Evolutionary conservation across 2,888 invertebrate species (phyloP).

Genomic region (Callimorpha dominula): DNA sequence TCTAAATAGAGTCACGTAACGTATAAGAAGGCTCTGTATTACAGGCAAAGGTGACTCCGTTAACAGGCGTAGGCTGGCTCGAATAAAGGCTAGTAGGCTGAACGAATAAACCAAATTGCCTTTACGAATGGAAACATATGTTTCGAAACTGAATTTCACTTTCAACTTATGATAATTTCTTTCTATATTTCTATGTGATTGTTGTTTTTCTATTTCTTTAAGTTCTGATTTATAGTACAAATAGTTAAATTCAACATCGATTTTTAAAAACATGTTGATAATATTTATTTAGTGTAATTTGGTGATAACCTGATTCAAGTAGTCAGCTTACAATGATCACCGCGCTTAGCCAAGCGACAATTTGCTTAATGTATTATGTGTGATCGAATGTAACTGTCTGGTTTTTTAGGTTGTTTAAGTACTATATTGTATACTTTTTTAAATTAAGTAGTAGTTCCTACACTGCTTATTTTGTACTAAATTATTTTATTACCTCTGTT

Average conservation of each 20-base stretch:
- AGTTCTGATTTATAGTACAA: not conserved
- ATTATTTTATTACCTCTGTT: too few relatives aligned
- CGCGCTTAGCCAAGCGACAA: not conserved
- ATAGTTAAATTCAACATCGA: too few relatives aligned
- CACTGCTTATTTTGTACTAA: too few relatives aligned
- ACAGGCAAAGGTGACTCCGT: slow-evolving; percentile 66
- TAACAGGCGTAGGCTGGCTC: slow-evolving; percentile 54
- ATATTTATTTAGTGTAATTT: not conserved
- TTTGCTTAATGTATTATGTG: not conserved
- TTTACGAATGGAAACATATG: slow-evolving; percentile 51
- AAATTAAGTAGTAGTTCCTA: too few relatives aligned
- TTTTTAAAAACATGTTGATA: not conserved
- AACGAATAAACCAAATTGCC: slow-evolving; percentile 60
- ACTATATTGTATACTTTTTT: not conserved
- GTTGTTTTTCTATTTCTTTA: slow-evolving; percentile 14
- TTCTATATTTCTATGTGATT: slow-evolving; percentile 29
- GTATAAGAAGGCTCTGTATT: slow-evolving; percentile 72
- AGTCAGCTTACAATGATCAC: not conserved
- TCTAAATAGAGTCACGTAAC: slow-evolving; percentile 81
- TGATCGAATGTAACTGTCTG: not conserved
- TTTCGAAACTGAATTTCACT: slow-evolving; percentile 56
- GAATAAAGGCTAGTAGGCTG: slow-evolving; percentile 58
- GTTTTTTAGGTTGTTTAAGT: not conserved
- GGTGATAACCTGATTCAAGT: not conserved
- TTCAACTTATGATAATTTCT: slow-evolving; percentile 45